Conservation (phyloP, 2,888 invertebrate species). For the Synanthedon formicaeformis region DNA sequence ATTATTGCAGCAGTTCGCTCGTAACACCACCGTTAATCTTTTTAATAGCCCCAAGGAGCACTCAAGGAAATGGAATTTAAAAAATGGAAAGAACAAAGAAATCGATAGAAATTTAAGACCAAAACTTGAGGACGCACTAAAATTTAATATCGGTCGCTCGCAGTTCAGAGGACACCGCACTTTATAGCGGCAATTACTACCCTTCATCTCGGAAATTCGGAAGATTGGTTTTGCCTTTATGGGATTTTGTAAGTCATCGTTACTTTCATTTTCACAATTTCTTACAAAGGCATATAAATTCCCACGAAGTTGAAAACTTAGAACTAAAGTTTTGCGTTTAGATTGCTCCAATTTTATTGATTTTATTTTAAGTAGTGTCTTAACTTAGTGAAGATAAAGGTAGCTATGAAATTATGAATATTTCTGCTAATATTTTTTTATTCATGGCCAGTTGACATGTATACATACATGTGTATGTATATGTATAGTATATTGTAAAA, state of each 20-base stretch:
- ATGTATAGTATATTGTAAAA: no score
- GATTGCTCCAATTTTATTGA: no score
- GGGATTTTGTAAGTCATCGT: conserved; percentile 39
- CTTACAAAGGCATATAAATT: not conserved
- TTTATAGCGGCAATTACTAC: conserved; percentile 62
- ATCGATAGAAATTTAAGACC: conserved; percentile 45
- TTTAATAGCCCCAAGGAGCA: conserved; percentile 31
- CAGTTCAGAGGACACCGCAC: conserved; percentile 51
- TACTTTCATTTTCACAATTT: conserved; percentile 16
- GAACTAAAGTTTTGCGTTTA: no score
- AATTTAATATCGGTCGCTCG: conserved; percentile 51
- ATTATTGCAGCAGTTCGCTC: conserved; percentile 14
- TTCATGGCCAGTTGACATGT: no score
- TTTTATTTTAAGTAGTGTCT: no score
- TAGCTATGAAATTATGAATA: no score
- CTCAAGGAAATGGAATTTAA: conserved; percentile 36
- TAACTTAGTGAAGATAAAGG: no score
- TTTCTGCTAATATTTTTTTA: no score
- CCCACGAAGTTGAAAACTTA: no score
- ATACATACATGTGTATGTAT: no score
- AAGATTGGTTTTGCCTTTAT: conserved; percentile 57
- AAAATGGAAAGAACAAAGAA: conserved; percentile 36
- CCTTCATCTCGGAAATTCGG: conserved; percentile 54
- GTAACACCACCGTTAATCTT: conserved; percentile 29
- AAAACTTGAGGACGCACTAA: conserved; percentile 51